Conservation (phyloP, 2,888 invertebrate species). For the Exocentrus adspersus region DNA sequence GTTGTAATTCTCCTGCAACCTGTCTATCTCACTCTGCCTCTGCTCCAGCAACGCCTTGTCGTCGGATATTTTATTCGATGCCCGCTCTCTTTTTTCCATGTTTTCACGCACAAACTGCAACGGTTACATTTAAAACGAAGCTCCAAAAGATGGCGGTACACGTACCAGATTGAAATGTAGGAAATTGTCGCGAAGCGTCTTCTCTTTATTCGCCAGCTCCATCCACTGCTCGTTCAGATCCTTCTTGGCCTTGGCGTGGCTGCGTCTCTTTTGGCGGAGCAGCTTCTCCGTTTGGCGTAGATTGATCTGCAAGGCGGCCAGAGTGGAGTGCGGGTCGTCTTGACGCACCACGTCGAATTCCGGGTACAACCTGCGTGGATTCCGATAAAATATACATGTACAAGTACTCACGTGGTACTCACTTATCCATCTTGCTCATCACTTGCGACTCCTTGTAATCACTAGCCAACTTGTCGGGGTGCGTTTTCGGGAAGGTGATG, state of each 20-base stretch:
- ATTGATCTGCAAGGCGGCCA: slow-evolving; percentile 34
- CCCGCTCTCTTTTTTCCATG: slow-evolving; percentile 72
- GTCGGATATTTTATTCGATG: slow-evolving; percentile 68
- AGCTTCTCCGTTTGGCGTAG: slow-evolving; percentile 36
- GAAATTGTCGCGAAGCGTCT: slow-evolving; percentile 38
- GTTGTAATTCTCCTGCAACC: slow-evolving; percentile 16
- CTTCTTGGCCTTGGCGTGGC: slow-evolving; percentile 18
- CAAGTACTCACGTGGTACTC: neutral
- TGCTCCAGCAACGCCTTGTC: slow-evolving; percentile 66
- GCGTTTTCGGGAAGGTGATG: slow-evolving; percentile 20
- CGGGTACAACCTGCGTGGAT: slow-evolving; percentile 33
- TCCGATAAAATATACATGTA: no score
- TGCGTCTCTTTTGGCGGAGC: slow-evolving; percentile 29
- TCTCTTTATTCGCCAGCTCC: slow-evolving; percentile 40
- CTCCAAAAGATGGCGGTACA: no score
- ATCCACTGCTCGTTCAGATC: slow-evolving; percentile 40
- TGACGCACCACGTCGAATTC: slow-evolving; percentile 39
- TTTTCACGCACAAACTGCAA: slow-evolving; percentile 71
- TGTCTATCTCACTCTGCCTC: slow-evolving; percentile 63
- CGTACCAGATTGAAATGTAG: slow-evolving; percentile 40
- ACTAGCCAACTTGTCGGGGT: slow-evolving; percentile 28
- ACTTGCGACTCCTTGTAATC: slow-evolving; percentile 29
- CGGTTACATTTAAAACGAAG: no score
- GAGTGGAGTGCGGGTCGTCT: slow-evolving; percentile 31
- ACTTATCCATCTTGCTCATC: slow-evolving; percentile 29